These are phyloP conservation scores for Theretra japonica DNA, from an alignment of 2,888 invertebrate species.

Conservation along the genomic window DNA sequence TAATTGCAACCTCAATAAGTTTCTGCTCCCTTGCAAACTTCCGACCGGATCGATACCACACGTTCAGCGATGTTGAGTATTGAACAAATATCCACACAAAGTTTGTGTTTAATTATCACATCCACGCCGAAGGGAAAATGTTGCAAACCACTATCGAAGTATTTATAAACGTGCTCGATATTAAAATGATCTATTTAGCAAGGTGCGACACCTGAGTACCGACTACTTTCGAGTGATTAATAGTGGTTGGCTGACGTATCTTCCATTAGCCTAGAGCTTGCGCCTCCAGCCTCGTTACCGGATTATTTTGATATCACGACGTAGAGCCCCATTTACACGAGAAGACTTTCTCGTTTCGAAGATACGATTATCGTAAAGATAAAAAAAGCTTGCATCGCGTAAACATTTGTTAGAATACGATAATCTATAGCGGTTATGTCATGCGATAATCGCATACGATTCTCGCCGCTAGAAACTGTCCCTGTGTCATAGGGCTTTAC, in stretches of 20 bases:
- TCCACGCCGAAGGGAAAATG: neutral
- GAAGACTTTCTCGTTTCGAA: too few species aligned
- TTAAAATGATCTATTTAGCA: constrained; percentile 40
- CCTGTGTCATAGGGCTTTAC: too few species aligned
- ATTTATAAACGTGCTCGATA: neutral
- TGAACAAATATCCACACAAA: constrained; percentile 3
- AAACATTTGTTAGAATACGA: too few species aligned
- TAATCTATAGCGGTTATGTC: too few species aligned
- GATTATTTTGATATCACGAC: constrained; percentile 39
- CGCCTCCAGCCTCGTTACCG: constrained; percentile 34
- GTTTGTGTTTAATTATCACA: neutral
- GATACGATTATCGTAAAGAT: too few species aligned
- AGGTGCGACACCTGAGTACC: constrained; percentile 45
- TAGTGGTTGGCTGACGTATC: constrained; percentile 40
- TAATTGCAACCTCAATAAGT: constrained; percentile 6
- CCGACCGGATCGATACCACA: neutral
- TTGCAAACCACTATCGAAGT: too few species aligned
- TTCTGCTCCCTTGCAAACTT: neutral
- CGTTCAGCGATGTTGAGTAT: neutral
- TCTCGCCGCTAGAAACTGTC: too few species aligned
- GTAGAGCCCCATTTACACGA: too few species aligned
- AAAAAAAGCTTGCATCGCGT: too few species aligned
- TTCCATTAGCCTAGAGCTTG: constrained; percentile 37
- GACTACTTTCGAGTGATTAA: constrained; percentile 48
- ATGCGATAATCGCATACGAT: too few species aligned